phyloP scores from a whole-genome alignment of 2,888 invertebrate species.

The Tortricodes alternella region DNA sequence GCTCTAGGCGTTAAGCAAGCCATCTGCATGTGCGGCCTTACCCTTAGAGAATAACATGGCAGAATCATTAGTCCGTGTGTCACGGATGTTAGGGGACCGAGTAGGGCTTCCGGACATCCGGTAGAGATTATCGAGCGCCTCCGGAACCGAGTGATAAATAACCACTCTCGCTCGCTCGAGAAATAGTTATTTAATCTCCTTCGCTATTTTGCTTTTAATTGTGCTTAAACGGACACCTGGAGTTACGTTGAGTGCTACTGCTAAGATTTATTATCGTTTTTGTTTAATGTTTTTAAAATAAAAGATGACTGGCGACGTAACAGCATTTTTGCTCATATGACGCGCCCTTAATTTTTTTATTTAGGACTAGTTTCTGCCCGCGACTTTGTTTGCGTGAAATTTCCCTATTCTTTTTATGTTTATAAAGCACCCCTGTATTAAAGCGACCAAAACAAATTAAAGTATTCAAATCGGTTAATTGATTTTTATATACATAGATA shows the following conservation, averaged over 20 bases:
- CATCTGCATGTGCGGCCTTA: background rate
- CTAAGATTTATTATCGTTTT: background rate
- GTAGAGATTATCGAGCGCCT: conserved; percentile 13
- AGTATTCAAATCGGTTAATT: no score
- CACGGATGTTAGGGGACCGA: background rate
- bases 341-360: no score
- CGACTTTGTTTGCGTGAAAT: no score
- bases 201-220: background rate
- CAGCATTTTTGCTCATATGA: no score
- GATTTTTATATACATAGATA: no score
- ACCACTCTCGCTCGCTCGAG: background rate
- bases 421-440: no score
- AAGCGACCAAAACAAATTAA: no score
- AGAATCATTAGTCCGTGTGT: conserved; percentile 4
- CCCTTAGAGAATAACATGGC: background rate
- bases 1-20: no score
- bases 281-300: background rate
- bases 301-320: no score
- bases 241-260: background rate
- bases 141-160: conserved; percentile 13
- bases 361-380: no score
- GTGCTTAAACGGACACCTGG: background rate
- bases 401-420: no score
- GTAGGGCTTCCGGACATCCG: conserved; percentile 13
- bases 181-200: background rate